Evolutionary conservation across 2,797 vertebrate genomes (phyloP), one percentile per base, ranked within the genome.

Genomic region (Okamejei kenojei): DNA sequence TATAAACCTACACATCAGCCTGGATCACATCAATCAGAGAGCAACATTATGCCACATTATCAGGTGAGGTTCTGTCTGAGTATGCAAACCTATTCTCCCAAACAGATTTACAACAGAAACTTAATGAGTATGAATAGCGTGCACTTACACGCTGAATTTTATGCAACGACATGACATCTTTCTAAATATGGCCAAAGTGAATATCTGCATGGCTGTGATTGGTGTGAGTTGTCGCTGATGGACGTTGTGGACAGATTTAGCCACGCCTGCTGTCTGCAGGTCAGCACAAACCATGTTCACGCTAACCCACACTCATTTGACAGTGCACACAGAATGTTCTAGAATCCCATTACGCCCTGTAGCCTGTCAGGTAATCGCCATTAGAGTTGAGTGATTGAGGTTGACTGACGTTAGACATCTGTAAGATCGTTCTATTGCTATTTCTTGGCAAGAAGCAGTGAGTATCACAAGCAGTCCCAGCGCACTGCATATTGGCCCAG

Each of bases 361-460:
- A 35, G 90, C 77, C 93, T 93, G 93, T 94, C 94, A 94, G 94
- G 94, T 93, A 82, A 95, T 95, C 94, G 94, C 93, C 94, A 94
- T 94, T 94, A 45, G 90, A 93, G 32, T 93, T 90, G 61, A 35
- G 93, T 93, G 94, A 93, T 29, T n/a, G 93, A 93, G 93, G 94
- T 94, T 95, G 96, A 95, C 93, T 95, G 94, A 96, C 96, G 94
- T 94, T 96, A 97, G 96, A 96, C 96, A 96, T 96, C 95, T 95
- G 93, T 95, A 97, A 95, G 95, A 95, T 79, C 94, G 96, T 96
- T 96, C 95, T 94, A 94, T 97, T 96, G 96, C 96, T 94, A 91
- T 91, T 94, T 94, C 94, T 95, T 96, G 95, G 95, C 96, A 95
- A 96, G 93, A 93, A 96, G 96, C 96, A 96, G 94, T 94, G 76